Evolutionary conservation across 2,113 vertebrate species (phyloP).

Genomic region (Gadus chalcogrammus): DNA sequence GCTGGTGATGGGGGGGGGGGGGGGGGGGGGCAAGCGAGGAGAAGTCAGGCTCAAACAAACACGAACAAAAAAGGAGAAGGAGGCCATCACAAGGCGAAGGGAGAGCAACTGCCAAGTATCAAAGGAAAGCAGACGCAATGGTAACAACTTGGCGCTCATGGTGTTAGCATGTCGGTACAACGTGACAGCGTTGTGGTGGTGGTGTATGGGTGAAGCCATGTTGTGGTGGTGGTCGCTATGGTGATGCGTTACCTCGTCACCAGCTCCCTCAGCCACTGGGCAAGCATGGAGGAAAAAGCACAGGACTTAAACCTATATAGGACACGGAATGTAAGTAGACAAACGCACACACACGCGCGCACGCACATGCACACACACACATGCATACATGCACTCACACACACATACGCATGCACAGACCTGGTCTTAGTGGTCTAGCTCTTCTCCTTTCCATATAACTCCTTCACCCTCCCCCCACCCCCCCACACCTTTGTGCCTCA

Average conservation of each 20-base stretch:
- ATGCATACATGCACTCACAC: slow-evolving; percentile 8
- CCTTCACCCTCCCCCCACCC: too few relatives aligned
- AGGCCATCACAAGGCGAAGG: slow-evolving; percentile 15
- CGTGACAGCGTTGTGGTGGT: slow-evolving; percentile 27
- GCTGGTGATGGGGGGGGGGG: slow-evolving; percentile 39
- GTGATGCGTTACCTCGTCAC: slow-evolving; percentile 69
- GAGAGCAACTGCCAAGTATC: slow-evolving; percentile 17
- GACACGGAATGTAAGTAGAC: background rate
- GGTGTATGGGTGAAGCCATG: slow-evolving; percentile 20
- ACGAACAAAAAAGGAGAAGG: background rate
- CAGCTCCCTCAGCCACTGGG: slow-evolving; percentile 69
- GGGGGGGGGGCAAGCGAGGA: slow-evolving; percentile 34
- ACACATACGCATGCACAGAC: slow-evolving; percentile 4
- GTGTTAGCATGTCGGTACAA: slow-evolving; percentile 51
- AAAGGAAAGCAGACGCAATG: slow-evolving; percentile 37
- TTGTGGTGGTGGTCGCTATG: slow-evolving; percentile 29
- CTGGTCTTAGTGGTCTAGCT: too few relatives aligned
- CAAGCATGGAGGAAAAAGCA: slow-evolving; percentile 37
- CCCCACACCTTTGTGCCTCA: too few relatives aligned
- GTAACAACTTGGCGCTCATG: slow-evolving; percentile 50
- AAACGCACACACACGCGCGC: slow-evolving; percentile 5
- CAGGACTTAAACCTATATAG: slow-evolving; percentile 8
- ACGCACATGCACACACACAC: background rate
- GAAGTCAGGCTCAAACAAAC: slow-evolving; percentile 41
- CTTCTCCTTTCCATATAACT: too few relatives aligned